Conservation (phyloP, 2,113 vertebrate genomes). For the Microcebus tavaratra region DNA sequence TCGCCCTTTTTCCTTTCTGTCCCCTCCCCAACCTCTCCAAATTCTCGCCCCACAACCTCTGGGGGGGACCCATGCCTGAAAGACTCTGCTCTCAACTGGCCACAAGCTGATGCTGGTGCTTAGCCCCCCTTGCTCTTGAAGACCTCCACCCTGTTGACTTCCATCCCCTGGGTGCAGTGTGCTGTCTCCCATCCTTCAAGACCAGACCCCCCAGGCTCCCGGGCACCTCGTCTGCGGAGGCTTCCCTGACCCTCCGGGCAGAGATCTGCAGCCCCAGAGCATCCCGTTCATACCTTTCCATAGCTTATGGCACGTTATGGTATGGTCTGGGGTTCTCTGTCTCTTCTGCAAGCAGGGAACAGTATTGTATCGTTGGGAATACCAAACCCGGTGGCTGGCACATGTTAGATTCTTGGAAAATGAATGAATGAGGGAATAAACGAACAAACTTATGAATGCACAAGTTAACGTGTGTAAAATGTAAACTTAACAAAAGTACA, state of each 20-base stretch:
- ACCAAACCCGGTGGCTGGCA: not conserved
- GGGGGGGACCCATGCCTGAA: not conserved
- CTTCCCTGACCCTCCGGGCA: not conserved
- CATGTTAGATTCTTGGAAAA: not conserved
- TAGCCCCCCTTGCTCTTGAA: not conserved
- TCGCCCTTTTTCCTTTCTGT: not conserved
- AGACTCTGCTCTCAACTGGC: not conserved
- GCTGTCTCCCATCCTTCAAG: not conserved
- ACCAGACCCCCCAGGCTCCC: not conserved
- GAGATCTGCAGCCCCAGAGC: not conserved
- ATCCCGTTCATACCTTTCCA: not conserved
- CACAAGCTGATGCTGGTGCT: not conserved
- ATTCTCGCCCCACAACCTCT: not conserved
- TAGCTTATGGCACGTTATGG: not conserved
- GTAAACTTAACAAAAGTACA: not conserved
- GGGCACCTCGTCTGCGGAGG: accelerated
- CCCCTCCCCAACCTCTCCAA: not conserved
- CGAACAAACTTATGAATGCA: not conserved
- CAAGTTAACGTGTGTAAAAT: not conserved
- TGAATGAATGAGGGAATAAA: not conserved
- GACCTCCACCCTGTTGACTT: not conserved
- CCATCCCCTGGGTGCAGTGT: not conserved
- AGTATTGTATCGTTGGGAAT: accelerated
- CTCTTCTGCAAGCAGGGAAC: not conserved
- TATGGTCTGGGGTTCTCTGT: not conserved